Evolutionary conservation across 1,140 invertebrate genomes (phyloP), one percentile per base, ranked within the genome.

Genomic region (Drosophila arawakana): DNA sequence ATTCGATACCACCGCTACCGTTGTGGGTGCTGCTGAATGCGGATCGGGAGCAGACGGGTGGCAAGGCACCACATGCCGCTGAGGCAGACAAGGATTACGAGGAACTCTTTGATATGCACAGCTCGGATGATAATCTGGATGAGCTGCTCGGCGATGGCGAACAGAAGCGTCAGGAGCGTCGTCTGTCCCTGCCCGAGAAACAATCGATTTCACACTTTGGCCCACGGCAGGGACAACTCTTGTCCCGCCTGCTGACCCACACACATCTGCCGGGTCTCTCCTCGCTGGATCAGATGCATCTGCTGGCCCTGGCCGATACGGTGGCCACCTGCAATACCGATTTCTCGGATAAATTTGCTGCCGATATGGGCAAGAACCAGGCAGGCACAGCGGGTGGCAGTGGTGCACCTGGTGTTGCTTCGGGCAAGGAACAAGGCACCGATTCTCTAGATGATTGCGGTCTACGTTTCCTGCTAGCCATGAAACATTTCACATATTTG

Each of bases 271-370:
- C 99, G 1, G 98, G 98, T 0, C 93, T 99, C 4, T 99, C 98
- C 2, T 98, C 97, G 90, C 94, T 99, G 21, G 99, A 99, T 93
- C 99, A 99, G 93, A 99, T 99, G 98, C 99, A 99, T 93, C 93
- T 99, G 30, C 93, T 99, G 7, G 99, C 99, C 5, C 92, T 99
- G 18, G 98, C 98, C 21, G 99, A 99, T 85, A 99, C 99, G 0
- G 98, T 99, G 0, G 98, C 98, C 0, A 98, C 97, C 0, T 97
- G 96, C 82, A 97, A 97, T 81, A 96, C 96, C 0, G 97, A 98
- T 89, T 96, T 97, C 80, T 96, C 96, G 0, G 97, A 97, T 85
- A 93, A 96, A 49, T 96, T 97, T 80, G 96, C 96, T 3, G 96
- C 95, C 6, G 96, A 96, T 78, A 94, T 96, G 39, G 95, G 94